Percentiles rank a stretch among this genome's conserved stretches.
These are phyloP conservation scores for Brachirus orientalis DNA, from an alignment of 2,113 vertebrate species.

Conservation along the genomic window DNA sequence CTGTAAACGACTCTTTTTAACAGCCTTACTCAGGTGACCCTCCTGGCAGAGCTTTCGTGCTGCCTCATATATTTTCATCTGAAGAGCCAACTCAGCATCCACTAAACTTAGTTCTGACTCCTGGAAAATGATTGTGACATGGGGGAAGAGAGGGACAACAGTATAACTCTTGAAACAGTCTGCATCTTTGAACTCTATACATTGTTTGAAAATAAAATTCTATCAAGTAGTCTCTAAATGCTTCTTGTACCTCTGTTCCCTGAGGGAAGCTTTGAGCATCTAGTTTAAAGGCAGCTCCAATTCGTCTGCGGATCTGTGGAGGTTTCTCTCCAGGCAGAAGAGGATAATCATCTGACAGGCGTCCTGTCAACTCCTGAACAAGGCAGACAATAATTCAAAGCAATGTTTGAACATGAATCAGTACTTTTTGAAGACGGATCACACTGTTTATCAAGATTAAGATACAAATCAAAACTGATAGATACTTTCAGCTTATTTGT, in stretches of 20 bases:
- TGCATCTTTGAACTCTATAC: background rate
- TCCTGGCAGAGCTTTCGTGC: slow-evolving; percentile 84
- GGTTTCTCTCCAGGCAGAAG: slow-evolving; percentile 86
- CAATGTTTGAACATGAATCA: background rate
- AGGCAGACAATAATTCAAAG: background rate
- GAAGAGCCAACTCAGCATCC: slow-evolving; percentile 87
- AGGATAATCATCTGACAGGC: slow-evolving; percentile 87
- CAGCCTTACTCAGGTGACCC: slow-evolving; percentile 83
- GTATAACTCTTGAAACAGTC: background rate
- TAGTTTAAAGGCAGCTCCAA: slow-evolving; percentile 89
- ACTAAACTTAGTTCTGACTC: slow-evolving; percentile 82
- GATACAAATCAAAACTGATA: background rate
- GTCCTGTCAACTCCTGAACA: slow-evolving; percentile 89
- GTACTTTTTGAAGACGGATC: background rate
- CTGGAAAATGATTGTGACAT: slow-evolving; percentile 59
- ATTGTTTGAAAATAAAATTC: background rate
- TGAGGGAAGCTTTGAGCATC: slow-evolving; percentile 83
- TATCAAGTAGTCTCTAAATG: background rate
- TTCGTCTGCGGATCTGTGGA: slow-evolving; percentile 86
- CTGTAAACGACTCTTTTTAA: slow-evolving; percentile 83
- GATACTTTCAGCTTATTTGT: slow-evolving; percentile 15
- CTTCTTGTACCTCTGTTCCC: slow-evolving; percentile 79
- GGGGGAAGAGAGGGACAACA: background rate
- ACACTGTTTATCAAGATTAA: slow-evolving; percentile 19
- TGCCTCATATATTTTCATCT: slow-evolving; percentile 90